Evolutionary conservation across 37 sponge, comb jelly and placozoan genomes (phyloP).

Genomic region (Cliona cf. orientalis): DNA sequence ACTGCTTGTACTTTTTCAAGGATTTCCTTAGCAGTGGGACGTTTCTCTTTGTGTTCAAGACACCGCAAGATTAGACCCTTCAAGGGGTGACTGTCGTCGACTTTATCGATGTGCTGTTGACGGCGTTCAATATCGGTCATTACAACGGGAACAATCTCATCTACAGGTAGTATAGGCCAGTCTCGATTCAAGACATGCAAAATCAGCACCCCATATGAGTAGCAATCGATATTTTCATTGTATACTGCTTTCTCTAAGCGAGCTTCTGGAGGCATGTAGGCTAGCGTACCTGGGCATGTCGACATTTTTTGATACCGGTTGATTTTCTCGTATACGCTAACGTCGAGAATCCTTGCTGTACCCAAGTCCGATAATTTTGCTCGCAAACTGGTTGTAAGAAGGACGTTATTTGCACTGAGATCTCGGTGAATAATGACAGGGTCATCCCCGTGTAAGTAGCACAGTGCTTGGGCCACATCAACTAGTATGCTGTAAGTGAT

Average conservation of each 20-base stretch:
- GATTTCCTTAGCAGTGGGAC: too few species aligned
- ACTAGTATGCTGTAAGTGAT: conserved; percentile 21
- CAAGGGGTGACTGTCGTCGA: too few species aligned
- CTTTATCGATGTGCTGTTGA: too few species aligned
- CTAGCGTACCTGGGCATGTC: not conserved
- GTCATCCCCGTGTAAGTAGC: conserved; percentile 28
- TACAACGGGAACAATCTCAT: too few species aligned
- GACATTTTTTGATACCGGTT: too few species aligned
- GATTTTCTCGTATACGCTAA: not conserved
- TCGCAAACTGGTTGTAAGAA: conserved; percentile 19
- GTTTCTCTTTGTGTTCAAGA: too few species aligned
- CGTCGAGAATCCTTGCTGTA: not conserved
- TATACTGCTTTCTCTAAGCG: not conserved
- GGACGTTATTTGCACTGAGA: conserved; percentile 50
- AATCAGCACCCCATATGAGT: conserved; percentile 2
- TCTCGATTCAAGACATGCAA: not conserved
- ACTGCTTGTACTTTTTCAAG: too few species aligned
- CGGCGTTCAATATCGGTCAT: too few species aligned
- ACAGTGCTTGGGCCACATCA: conserved; percentile 40
- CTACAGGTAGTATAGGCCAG: too few species aligned
- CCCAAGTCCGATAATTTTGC: conserved; percentile 60
- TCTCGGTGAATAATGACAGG: conserved; percentile 50
- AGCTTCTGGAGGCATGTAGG: too few species aligned
- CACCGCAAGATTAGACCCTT: too few species aligned
- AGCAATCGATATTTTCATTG: not conserved